Evolutionary conservation across 2,113 vertebrate species (phyloP).

Genomic region (Solea solea): DNA sequence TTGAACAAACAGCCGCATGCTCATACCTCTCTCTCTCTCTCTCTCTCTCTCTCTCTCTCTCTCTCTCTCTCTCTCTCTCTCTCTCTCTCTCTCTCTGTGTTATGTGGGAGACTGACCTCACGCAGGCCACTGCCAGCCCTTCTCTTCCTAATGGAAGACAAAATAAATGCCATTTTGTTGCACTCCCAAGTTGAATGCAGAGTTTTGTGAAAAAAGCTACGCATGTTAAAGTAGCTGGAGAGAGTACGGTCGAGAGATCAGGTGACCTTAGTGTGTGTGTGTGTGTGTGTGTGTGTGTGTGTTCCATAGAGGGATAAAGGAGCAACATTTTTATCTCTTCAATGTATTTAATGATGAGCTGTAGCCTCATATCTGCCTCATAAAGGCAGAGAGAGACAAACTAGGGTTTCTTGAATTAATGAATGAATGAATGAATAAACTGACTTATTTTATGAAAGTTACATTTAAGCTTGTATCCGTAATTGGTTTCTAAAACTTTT

Average conservation of each 20-base stretch:
- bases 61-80: constrained; percentile 7
- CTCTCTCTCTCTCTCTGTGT: constrained; percentile 26
- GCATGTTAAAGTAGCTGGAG: constrained; percentile 33
- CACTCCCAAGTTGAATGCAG: constrained; percentile 23
- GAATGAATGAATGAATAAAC: neutral
- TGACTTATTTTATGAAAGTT: neutral
- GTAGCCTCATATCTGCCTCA: neutral
- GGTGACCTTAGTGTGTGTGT: constrained; percentile 28
- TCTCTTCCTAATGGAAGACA: constrained; percentile 50
- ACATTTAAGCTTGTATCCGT: neutral
- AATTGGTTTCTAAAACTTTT: no score
- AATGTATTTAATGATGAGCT: constrained; percentile 9
- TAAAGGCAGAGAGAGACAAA: constrained; percentile 13
- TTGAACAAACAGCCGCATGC: constrained; percentile 66
- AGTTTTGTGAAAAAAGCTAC: constrained; percentile 40
- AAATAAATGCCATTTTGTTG: constrained; percentile 48
- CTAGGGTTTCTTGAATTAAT: neutral
- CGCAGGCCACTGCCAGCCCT: constrained; percentile 39
- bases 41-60: constrained; percentile 8
- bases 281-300: constrained; percentile 36
- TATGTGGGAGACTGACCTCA: constrained; percentile 64
- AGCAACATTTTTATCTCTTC: constrained; percentile 13
- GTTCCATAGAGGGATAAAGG: neutral
- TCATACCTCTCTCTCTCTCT: constrained; percentile 29
- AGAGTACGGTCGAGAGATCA: constrained; percentile 25